phyloP scores from a whole-genome alignment of 2,888 invertebrate genomes.

The Metallyticus violacea region DNA sequence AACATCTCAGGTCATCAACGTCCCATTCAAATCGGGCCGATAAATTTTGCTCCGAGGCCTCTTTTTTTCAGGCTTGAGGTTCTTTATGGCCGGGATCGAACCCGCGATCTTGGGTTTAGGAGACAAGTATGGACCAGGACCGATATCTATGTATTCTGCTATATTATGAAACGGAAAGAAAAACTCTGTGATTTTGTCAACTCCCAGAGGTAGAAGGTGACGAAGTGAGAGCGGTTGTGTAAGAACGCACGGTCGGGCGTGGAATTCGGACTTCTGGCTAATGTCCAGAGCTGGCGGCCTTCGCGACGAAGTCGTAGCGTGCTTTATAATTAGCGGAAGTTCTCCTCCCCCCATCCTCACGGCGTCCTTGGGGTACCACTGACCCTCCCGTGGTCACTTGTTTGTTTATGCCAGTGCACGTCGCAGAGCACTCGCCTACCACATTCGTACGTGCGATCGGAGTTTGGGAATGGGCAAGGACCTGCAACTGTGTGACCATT shows the following conservation, averaged over 20 bases:
- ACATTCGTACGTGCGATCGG: background rate
- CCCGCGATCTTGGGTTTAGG: too few relatives aligned
- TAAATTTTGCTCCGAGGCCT: too few relatives aligned
- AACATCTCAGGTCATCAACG: too few relatives aligned
- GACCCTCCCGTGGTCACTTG: background rate
- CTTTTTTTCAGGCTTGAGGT: too few relatives aligned
- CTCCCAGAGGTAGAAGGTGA: background rate
- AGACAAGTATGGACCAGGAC: too few relatives aligned
- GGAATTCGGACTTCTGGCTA: background rate
- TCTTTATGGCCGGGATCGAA: too few relatives aligned
- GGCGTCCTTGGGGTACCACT: constrained; percentile 3
- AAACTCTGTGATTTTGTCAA: too few relatives aligned
- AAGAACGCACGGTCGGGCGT: background rate
- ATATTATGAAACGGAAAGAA: too few relatives aligned
- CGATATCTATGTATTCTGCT: too few relatives aligned
- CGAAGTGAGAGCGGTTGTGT: background rate
- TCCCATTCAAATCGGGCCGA: too few relatives aligned
- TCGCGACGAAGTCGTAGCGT: background rate
- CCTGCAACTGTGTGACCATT: too few relatives aligned
- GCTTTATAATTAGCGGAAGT: background rate
- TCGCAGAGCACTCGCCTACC: background rate
- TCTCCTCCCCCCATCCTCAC: background rate
- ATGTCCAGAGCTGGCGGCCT: background rate
- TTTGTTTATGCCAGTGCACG: background rate
- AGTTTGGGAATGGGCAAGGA: background rate